These are phyloP conservation scores for Calliopum simillimum DNA, from an alignment of 2,888 invertebrate genomes.

Conservation along the genomic window DNA sequence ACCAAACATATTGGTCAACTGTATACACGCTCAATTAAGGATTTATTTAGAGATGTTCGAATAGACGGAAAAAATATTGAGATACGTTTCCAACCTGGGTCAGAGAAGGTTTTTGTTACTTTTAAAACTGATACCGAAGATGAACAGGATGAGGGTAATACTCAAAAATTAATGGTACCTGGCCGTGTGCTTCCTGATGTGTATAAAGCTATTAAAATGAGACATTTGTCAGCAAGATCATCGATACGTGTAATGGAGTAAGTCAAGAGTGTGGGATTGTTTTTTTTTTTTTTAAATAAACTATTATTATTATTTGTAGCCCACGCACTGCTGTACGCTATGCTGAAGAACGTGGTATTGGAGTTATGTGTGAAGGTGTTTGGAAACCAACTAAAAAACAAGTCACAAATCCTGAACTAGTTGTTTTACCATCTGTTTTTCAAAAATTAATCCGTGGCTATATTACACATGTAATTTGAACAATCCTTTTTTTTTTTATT, in stretches of 20 bases:
- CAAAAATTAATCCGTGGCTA: conserved; percentile 68
- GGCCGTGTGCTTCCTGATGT: conserved; percentile 77
- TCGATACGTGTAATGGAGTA: conserved; percentile 61
- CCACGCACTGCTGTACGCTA: conserved; percentile 68
- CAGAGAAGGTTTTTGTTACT: conserved; percentile 76
- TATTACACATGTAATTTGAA: conserved; percentile 71
- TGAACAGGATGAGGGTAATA: conserved; percentile 46
- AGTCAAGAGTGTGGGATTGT: conserved; percentile 46
- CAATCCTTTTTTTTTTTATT: not conserved
- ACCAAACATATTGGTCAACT: conserved; percentile 76
- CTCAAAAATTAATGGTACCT: conserved; percentile 66
- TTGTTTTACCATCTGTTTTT: conserved; percentile 72
- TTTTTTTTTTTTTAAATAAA: not conserved
- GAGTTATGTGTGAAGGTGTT: conserved; percentile 54
- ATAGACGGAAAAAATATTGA: conserved; percentile 65
- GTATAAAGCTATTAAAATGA: conserved; percentile 79
- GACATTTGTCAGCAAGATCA: conserved; percentile 68
- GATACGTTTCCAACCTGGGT: conserved; percentile 66
- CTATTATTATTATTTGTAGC: conserved; percentile 59
- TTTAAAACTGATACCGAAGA: conserved; percentile 69
- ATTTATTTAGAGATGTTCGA: conserved; percentile 68
- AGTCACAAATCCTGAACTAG: conserved; percentile 68
- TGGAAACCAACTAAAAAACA: conserved; percentile 55
- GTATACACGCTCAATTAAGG: conserved; percentile 76
- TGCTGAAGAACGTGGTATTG: conserved; percentile 63